Percentiles rank a stretch among this genome's conserved stretches.
Conservation (phyloP, 2,797 vertebrate species). For the Falco naumanni region DNA sequence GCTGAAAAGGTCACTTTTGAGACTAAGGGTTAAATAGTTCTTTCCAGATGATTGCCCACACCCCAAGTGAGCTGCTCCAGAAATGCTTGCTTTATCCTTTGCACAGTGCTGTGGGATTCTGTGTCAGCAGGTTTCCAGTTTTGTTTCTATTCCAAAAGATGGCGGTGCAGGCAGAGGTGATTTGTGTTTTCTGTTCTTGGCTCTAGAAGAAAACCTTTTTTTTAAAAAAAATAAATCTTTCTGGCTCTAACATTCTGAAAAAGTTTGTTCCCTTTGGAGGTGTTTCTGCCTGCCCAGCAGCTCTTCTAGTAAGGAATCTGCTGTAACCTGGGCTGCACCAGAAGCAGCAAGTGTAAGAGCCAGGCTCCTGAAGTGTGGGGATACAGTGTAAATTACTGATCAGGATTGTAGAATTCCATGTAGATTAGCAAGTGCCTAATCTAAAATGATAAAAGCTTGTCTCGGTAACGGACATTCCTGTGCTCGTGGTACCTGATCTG, state of each 20-base stretch:
- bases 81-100: background rate
- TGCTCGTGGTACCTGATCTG: background rate
- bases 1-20: slow-evolving; percentile 10
- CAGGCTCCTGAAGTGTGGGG: background rate
- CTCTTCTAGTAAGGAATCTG: background rate
- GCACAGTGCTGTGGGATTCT: background rate
- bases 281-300: background rate
- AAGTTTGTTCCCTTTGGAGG: background rate
- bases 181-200: slow-evolving; percentile 14
- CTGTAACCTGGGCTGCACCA: background rate
- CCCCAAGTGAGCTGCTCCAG: slow-evolving; percentile 19
- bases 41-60: slow-evolving; percentile 1
- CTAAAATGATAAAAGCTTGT: background rate
- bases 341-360: background rate
- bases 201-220: background rate
- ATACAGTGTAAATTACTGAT: background rate
- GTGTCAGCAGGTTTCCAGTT: slow-evolving; percentile 20
- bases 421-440: background rate
- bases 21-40: background rate
- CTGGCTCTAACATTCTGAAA: background rate
- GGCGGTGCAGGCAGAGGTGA: background rate
- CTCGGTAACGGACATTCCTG: background rate
- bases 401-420: background rate
- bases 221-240: background rate
- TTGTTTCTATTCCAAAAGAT: slow-evolving; percentile 13